phyloP scores from a whole-genome alignment of 2,797 vertebrate species.

The Glossophaga mutica region DNA sequence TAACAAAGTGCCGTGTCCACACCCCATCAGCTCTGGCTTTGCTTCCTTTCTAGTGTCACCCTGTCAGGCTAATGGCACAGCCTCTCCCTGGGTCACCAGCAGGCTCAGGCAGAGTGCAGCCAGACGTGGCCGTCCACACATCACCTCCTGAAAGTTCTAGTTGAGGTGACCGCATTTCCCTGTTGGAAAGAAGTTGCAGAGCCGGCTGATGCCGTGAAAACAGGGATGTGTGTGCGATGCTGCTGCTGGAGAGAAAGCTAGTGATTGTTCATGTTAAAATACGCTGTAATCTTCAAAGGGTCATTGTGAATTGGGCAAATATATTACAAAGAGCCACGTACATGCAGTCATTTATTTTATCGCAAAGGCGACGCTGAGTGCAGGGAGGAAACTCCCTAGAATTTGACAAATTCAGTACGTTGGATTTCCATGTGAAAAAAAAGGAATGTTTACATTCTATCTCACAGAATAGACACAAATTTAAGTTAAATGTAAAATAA shows the following conservation, averaged over 20 bases:
- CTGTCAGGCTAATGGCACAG: neutral
- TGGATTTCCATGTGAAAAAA: neutral
- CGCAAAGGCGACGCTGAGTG: neutral
- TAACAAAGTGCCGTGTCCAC: neutral
- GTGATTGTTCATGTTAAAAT: neutral
- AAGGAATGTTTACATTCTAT: neutral
- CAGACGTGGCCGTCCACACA: neutral
- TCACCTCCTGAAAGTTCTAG: neutral
- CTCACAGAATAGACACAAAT: neutral
- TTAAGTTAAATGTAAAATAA: neutral
- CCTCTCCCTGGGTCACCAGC: neutral
- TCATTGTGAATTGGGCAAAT: neutral
- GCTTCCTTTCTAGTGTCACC: neutral
- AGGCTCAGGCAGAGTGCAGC: neutral
- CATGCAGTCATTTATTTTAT: neutral
- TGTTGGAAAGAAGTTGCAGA: neutral
- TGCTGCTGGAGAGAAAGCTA: neutral
- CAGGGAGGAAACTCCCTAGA: neutral
- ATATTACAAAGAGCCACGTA: neutral
- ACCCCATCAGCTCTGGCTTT: neutral
- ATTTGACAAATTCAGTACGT: neutral
- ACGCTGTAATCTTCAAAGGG: neutral
- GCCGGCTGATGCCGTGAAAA: neutral
- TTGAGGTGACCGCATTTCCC: neutral
- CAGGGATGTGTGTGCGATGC: neutral